Evolutionary conservation across 1,140 invertebrate genomes (phyloP), one percentile per base, ranked within the genome.

Genomic region (Calliopsis andreniformis): DNA sequence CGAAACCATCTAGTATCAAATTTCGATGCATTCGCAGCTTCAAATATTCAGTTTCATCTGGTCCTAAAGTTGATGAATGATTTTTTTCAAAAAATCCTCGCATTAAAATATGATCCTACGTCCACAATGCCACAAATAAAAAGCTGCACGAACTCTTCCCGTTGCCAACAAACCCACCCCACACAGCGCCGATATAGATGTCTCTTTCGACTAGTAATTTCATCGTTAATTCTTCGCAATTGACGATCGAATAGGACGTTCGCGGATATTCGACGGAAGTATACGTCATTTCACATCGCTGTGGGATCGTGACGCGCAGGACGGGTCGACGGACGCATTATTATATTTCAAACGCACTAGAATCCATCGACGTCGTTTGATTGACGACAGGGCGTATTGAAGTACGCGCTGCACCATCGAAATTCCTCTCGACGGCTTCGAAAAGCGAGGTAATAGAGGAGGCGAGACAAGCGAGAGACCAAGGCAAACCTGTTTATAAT

Each of bases 321-420:
- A 68, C 49, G 62, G 55, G 67, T 83, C 53, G 70, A 70, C 70
- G 59, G 59, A 77, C 53, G 76, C 51, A 72, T 84, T 84, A 76
- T 82, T 82, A 79, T 85, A 83, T 83, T 72, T 83, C 67, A 67
- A 83, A 83, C 56, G 69, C 80, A 83, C 70, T 79, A 71, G 76
- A 70, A 79, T 51, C 76, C 68, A 23, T 78, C 66, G 66, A 20
- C 47, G 79, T 47, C 59, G 71, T 82, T 80, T 76, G 79, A 83
- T 83, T 73, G 81, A 81, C 80, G 79, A 81, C 51, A 30, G 69
- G 79, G 51, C 79, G 42, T 72, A 81, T 71, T 78, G 73, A 45
- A 80, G 67, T 51, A 67, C 67, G 55, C 51, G 63, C 56, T 73
- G n/a, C n/a, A 18, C 68, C 58, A 64, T 78, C 70, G 58, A 80